Percentiles rank a stretch among this genome's conserved stretches.
Evolutionary conservation across 2,113 vertebrate genomes (phyloP).

Genomic region (Psittacula cyanocephala): DNA sequence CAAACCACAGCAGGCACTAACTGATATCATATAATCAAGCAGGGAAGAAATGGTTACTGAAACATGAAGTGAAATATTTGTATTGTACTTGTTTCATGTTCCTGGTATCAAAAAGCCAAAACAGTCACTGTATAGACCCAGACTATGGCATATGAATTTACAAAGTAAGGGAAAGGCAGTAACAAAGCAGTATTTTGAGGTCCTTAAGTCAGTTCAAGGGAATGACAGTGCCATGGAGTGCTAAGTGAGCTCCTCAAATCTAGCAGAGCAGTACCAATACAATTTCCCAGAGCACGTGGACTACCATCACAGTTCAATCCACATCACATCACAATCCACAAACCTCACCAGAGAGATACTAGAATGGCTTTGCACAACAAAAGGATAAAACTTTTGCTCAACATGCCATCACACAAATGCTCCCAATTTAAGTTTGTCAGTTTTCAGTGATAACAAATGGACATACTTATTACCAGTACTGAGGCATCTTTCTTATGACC

Average conservation of each 20-base stretch:
- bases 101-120: not conserved
- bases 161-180: not conserved
- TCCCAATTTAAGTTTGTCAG: not conserved
- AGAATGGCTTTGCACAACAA: not conserved
- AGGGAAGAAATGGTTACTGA: not conserved
- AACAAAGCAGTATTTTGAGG: not conserved
- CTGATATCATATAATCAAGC: not conserved
- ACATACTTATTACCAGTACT: not conserved
- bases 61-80: not conserved
- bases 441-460: not conserved
- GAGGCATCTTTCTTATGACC: not conserved
- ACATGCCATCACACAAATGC: no score
- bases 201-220: not conserved
- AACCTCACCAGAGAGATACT: not conserved
- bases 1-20: not conserved
- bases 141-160: not conserved
- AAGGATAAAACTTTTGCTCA: not conserved
- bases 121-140: not conserved
- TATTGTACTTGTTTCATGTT: not conserved
- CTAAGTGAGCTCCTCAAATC: not conserved
- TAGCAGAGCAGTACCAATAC: not conserved
- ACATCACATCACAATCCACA: not conserved
- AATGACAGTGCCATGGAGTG: rapidly evolving
- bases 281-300: not conserved
- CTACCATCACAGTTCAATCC: not conserved